phyloP scores from a whole-genome alignment of 2,888 invertebrate species.

The Cremastobaeus sp. region DNA sequence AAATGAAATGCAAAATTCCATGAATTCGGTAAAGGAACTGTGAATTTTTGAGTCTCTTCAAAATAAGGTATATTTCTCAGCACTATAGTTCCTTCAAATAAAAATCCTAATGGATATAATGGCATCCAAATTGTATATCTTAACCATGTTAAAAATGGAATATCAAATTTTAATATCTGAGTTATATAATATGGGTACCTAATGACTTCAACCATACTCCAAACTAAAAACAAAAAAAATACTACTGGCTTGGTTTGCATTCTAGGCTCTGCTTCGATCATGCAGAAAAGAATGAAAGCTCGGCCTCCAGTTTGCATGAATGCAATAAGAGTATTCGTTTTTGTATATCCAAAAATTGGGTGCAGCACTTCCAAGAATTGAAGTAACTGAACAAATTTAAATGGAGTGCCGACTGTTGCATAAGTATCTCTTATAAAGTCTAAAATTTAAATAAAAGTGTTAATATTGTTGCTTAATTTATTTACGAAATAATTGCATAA shows the following conservation, averaged over 20 bases:
- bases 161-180: conserved; percentile 86
- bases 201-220: conserved; percentile 90
- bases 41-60: conserved; percentile 89
- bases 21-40: conserved; percentile 87
- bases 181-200: conserved; percentile 96
- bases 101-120: conserved; percentile 92
- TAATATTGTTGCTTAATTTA: too few relatives aligned
- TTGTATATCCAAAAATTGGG: conserved; percentile 92
- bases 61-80: conserved; percentile 92
- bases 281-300: conserved; percentile 86
- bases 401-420: conserved; percentile 85
- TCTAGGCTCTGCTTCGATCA: conserved; percentile 90
- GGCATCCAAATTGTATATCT: conserved; percentile 96
- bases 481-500: too few relatives aligned
- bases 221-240: conserved; percentile 91
- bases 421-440: conserved; percentile 86
- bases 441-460: too few relatives aligned
- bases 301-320: conserved; percentile 90
- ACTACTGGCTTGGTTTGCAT: conserved; percentile 93
- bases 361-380: conserved; percentile 94
- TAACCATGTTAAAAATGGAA: conserved; percentile 91
- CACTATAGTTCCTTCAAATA: conserved; percentile 90
- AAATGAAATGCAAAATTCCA: conserved; percentile 93
- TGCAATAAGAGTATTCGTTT: conserved; percentile 85
- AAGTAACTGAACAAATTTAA: conserved; percentile 89